phyloP scores from a whole-genome alignment of 2,888 invertebrate genomes.

The Acleris emargana region DNA sequence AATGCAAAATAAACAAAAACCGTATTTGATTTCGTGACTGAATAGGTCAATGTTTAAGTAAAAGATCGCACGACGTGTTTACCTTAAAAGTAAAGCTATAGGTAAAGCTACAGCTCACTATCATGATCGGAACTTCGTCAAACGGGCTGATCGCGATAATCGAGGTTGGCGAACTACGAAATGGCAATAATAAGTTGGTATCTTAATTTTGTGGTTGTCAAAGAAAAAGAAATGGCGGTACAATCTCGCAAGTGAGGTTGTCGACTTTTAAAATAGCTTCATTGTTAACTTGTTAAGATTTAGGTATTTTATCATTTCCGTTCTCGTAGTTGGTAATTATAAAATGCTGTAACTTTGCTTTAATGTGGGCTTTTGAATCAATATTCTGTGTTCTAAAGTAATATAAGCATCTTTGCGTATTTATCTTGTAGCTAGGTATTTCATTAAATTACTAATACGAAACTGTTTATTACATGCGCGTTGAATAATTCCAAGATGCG shows the following conservation, averaged over 20 bases:
- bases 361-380: too few relatives aligned
- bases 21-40: slow-evolving; percentile 41
- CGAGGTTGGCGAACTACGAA: slow-evolving; percentile 45
- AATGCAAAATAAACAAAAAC: slow-evolving; percentile 8
- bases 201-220: slow-evolving; percentile 25
- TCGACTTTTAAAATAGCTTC: neutral
- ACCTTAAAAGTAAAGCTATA: slow-evolving; percentile 63
- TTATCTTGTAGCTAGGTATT: neutral
- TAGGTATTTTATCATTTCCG: too few relatives aligned
- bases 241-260: neutral
- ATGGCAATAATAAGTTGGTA: slow-evolving; percentile 30
- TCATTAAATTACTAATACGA: neutral
- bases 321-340: too few relatives aligned
- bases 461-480: neutral
- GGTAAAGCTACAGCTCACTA: slow-evolving; percentile 64
- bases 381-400: too few relatives aligned
- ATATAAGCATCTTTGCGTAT: too few relatives aligned
- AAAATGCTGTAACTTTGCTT: too few relatives aligned
- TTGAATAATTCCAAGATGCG: slow-evolving; percentile 23
- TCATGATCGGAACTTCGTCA: slow-evolving; percentile 70
- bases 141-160: slow-evolving; percentile 50
- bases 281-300: neutral
- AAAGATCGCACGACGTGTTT: slow-evolving; percentile 64
- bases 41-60: slow-evolving; percentile 43
- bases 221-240: slow-evolving; percentile 10